Evolutionary conservation across 2,797 vertebrate species (phyloP).

Genomic region (Neoniphon sammara): DNA sequence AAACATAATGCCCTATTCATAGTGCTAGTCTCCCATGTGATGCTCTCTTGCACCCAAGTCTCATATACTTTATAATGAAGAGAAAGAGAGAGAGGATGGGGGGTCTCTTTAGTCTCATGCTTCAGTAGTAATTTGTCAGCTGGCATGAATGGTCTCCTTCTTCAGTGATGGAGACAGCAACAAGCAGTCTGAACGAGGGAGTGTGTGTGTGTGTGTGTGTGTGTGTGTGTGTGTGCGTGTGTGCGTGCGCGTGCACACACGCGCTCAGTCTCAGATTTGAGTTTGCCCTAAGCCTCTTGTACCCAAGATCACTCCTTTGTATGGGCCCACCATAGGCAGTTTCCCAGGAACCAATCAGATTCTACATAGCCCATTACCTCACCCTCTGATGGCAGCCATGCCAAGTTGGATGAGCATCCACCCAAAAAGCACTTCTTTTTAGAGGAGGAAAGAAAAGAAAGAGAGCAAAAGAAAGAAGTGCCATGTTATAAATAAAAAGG

Average conservation of each 20-base stretch:
- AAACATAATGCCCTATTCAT: constrained; percentile 65
- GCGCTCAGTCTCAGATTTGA: constrained; percentile 72
- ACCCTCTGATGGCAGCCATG: constrained; percentile 74
- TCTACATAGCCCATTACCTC: constrained; percentile 76
- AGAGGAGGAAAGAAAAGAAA: constrained; percentile 7
- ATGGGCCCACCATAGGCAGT: constrained; percentile 86
- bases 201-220: constrained; percentile 35
- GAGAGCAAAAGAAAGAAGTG: background rate
- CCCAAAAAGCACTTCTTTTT: constrained; percentile 52
- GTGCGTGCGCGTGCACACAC: constrained; percentile 48
- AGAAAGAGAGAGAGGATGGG: constrained; percentile 25
- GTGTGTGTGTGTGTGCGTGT: constrained; percentile 36
- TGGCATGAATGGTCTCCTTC: constrained; percentile 76
- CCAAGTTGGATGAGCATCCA: constrained; percentile 57
- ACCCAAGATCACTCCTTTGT: constrained; percentile 62
- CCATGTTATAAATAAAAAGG: constrained; percentile 4
- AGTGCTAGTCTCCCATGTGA: constrained; percentile 45
- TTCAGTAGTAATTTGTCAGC: constrained; percentile 83
- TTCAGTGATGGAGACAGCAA: constrained; percentile 64
- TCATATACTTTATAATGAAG: constrained; percentile 60
- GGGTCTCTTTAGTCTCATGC: constrained; percentile 82
- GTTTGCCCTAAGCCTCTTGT: constrained; percentile 77
- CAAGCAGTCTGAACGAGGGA: constrained; percentile 34
- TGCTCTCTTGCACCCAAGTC: constrained; percentile 66
- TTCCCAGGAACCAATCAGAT: constrained; percentile 83